Evolutionary conservation across 2,113 vertebrate genomes (phyloP).

Genomic region (Crotalus viridis): DNA sequence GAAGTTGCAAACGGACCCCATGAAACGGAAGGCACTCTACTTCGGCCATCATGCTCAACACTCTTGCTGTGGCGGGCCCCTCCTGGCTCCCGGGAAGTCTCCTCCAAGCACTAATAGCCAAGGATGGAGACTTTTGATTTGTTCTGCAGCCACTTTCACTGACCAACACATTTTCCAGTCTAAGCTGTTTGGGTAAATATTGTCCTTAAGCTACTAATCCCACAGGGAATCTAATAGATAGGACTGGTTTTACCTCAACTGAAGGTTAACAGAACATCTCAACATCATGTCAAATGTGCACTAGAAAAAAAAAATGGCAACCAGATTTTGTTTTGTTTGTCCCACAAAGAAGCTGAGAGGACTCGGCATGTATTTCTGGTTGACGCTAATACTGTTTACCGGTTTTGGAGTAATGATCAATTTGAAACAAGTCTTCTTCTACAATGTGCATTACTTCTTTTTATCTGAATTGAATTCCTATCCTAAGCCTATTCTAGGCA

Average conservation of each 20-base stretch:
- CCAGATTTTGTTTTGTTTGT: neutral
- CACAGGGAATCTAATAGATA: conserved; percentile 18
- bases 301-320: conserved; percentile 38
- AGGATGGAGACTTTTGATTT: conserved; percentile 27
- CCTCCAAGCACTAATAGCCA: conserved; percentile 28
- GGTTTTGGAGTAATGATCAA: conserved; percentile 8
- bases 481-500: neutral
- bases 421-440: neutral
- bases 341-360: conserved; percentile 3
- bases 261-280: conserved; percentile 49
- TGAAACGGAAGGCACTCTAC: conserved; percentile 18
- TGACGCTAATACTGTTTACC: neutral
- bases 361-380: neutral
- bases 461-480: neutral
- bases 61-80: conserved; percentile 48
- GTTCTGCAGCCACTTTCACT: neutral
- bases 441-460: neutral
- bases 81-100: conserved; percentile 57
- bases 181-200: neutral
- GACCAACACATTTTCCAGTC: neutral
- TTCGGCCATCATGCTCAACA: conserved; percentile 19
- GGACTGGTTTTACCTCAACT: conserved; percentile 29
- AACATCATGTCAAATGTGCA: conserved; percentile 47
- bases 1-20: neutral
- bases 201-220: conserved; percentile 40